phyloP scores from a whole-genome alignment of 2,888 invertebrate species.

The Trichogramma dendrolimi region DNA sequence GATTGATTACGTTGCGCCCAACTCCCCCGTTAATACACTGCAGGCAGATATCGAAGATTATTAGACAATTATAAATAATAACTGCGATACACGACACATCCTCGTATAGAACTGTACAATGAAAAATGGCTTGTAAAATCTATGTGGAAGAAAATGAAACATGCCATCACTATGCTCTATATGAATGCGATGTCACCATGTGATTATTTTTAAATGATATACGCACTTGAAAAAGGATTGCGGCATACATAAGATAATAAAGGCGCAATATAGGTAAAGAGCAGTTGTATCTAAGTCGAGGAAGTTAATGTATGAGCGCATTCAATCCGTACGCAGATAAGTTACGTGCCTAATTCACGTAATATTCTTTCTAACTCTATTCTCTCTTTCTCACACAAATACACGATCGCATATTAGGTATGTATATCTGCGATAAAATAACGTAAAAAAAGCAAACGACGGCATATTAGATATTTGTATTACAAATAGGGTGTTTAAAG shows the following conservation, averaged over 20 bases:
- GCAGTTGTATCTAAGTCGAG: no score
- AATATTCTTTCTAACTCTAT: constrained; percentile 42
- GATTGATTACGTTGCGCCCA: constrained; percentile 43
- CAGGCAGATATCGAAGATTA: constrained; percentile 25
- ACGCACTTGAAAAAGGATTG: no score
- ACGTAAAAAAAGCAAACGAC: constrained; percentile 38
- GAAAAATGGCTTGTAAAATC: no score
- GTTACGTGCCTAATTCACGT: constrained; percentile 40
- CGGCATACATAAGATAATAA: no score
- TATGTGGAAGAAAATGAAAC: no score
- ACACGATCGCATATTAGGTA: constrained; percentile 50
- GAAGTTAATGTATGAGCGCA: neutral
- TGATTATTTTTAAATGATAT: no score
- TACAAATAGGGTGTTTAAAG: constrained; percentile 48
- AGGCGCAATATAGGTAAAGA: no score
- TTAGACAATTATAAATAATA: constrained; percentile 3
- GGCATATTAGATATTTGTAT: constrained; percentile 52
- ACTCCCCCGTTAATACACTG: constrained; percentile 32
- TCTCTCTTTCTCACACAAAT: neutral
- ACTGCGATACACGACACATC: constrained; percentile 4
- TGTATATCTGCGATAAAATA: constrained; percentile 36
- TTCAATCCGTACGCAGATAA: constrained; percentile 19
- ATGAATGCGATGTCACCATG: no score
- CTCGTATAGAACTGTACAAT: constrained; percentile 11
- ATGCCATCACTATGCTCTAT: no score